Conservation (phyloP, 1,140 invertebrate species). For the Drosophila lini region DNA sequence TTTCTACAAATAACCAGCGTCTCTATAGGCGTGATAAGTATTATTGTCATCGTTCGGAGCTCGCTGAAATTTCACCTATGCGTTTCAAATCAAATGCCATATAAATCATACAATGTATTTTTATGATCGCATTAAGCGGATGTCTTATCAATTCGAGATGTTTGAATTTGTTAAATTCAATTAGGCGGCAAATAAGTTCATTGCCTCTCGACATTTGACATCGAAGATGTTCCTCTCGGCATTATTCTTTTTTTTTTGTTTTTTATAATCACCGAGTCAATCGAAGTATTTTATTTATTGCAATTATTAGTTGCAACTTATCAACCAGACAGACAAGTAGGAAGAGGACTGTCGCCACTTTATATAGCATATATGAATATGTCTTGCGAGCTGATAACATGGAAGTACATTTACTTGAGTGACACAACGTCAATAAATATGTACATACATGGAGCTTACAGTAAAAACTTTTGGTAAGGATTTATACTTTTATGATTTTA, state of each 20-base stretch:
- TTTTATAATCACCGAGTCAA: slow-evolving; percentile 22
- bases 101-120: slow-evolving; percentile 73
- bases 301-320: slow-evolving; percentile 41
- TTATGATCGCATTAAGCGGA: slow-evolving; percentile 31
- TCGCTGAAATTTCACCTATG: slow-evolving; percentile 51
- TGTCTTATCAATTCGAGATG: slow-evolving; percentile 65
- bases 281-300: slow-evolving; percentile 39
- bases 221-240: slow-evolving; percentile 18
- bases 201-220: slow-evolving; percentile 72
- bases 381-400: slow-evolving; percentile 18
- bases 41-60: slow-evolving; percentile 41
- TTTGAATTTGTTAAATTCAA: slow-evolving; percentile 78
- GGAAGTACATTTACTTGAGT: neutral
- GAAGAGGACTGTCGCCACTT: slow-evolving; percentile 19
- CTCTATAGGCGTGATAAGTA: slow-evolving; percentile 39
- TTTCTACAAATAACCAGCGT: slow-evolving; percentile 17
- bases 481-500: neutral
- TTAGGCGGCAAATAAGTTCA: slow-evolving; percentile 78
- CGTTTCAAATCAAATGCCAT: slow-evolving; percentile 29
- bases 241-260: slow-evolving; percentile 6
- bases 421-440: neutral
- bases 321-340: slow-evolving; percentile 40
- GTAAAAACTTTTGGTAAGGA: neutral
- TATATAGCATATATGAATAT: neutral
- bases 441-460: neutral